Base-by-base conservation (phyloP, 2,797 vertebrate species). In the Microtus californicus region DNA sequence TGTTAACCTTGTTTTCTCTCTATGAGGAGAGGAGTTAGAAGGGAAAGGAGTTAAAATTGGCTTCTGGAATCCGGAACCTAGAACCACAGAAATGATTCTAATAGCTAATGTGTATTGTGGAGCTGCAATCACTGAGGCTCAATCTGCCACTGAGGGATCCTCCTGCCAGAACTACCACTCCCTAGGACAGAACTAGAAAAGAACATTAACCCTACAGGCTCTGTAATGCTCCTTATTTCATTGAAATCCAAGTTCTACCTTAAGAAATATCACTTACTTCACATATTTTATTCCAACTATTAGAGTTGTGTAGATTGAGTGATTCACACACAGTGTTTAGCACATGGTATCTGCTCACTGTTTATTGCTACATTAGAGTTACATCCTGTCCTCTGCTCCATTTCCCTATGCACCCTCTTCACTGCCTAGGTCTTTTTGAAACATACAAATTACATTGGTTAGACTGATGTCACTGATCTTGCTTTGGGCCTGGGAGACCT, bases 361-460 rank as follows among this genome's bases (percentile, higher is more conserved):
- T 76, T 93, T 82, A 76, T 87, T 89, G 59, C 56, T 78, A 37
- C 29, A 15, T 82, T 76, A 79, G 59, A 69, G 25, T 78, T 67
- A 63, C 3, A 43, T 45, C 40, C 43, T 96, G 94, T 81, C 56
- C 12, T 90, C n/a, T n/a, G 45, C 15, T 25, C 59, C 29, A 43
- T 93, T 91, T 90, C 43, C 56, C 80, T 23, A 10, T 43, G 15
- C 59, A 79, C 63, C 51, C 17, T 27, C 15, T 67, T 71, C 10
- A 7, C 56, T 90, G 92, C 87, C n/a, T 77, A 93, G 51, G 29
- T 86, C 27, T 91, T 95, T 95, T 83, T 77, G 17, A 91, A 95
- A 51, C 23, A 56, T 48, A 31, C 61, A 88, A 77, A 67, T 93
- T 89, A 48, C 80, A 87, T n/a, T 83, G 79, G 83, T 71, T 83